These are phyloP conservation scores for Drosophila anomalata DNA, from an alignment of 2,888 invertebrate genomes.

Conservation along the genomic window DNA sequence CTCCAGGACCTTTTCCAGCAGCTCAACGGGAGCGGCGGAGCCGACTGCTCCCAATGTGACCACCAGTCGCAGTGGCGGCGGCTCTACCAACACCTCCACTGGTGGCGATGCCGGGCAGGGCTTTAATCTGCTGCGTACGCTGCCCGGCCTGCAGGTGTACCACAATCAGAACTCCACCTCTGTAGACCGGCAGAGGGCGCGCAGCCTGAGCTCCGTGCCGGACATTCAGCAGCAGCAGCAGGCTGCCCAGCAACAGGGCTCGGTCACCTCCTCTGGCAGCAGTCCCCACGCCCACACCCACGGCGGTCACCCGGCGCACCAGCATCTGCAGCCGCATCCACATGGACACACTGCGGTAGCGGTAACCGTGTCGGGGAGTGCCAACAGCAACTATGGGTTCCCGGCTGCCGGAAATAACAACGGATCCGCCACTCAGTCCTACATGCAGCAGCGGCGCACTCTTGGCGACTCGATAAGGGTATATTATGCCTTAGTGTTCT, in stretches of 20 bases:
- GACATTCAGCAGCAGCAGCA: constrained; percentile 86
- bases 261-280: constrained; percentile 48
- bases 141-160: constrained; percentile 88
- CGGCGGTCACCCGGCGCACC: constrained; percentile 40
- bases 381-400: constrained; percentile 63
- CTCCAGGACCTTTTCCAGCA: constrained; percentile 90
- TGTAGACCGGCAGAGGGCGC: constrained; percentile 91
- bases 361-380: constrained; percentile 63
- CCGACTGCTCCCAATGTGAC: constrained; percentile 44
- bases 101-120: constrained; percentile 83
- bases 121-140: constrained; percentile 89
- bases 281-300: constrained; percentile 53
- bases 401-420: constrained; percentile 65
- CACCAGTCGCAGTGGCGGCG: constrained; percentile 50
- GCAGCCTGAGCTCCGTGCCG: constrained; percentile 93
- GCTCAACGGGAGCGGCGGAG: constrained; percentile 85
- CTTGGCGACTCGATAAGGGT: constrained; percentile 74
- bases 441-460: constrained; percentile 71
- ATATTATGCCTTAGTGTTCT: neutral
- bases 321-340: constrained; percentile 57
- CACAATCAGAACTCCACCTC: constrained; percentile 83
- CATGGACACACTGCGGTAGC: constrained; percentile 64
- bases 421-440: constrained; percentile 68
- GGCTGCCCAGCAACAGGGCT: constrained; percentile 69
- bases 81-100: constrained; percentile 8